Percentiles rank a stretch among this genome's conserved stretches.
These are phyloP conservation scores for Zonitis immaculata DNA, from an alignment of 2,888 invertebrate species.

Conservation along the genomic window DNA sequence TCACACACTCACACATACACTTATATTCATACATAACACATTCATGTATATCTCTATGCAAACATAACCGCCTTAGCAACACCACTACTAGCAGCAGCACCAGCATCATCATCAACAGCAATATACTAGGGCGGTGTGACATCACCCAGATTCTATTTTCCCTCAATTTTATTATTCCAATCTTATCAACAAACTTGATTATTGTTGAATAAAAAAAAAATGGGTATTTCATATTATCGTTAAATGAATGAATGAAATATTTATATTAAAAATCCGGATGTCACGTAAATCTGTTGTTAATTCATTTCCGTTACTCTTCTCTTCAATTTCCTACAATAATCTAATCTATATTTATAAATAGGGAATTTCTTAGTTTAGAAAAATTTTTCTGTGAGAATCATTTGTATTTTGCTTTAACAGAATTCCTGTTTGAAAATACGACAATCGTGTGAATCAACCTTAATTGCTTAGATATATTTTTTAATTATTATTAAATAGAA, in stretches of 20 bases:
- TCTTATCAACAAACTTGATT: not conserved
- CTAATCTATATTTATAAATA: too few relatives aligned
- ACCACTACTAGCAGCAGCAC: slow-evolving; percentile 10
- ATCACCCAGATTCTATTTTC: slow-evolving; percentile 31
- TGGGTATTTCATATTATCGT: not conserved
- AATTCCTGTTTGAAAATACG: not conserved
- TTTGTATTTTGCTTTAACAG: not conserved
- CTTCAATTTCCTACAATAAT: not conserved
- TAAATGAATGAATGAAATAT: not conserved
- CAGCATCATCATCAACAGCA: not conserved
- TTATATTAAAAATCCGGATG: not conserved
- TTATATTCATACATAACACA: not conserved
- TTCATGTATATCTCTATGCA: not conserved
- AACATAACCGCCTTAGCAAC: slow-evolving; percentile 30
- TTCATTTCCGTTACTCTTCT: not conserved
- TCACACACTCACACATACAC: slow-evolving; percentile 3
- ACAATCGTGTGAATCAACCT: not conserved
- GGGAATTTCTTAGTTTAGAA: not conserved
- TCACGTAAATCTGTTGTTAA: not conserved
- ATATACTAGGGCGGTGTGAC: slow-evolving; percentile 35
- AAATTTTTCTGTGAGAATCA: not conserved
- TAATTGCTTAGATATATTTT: not conserved
- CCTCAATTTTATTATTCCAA: too few relatives aligned
- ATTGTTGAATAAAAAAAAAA: too few relatives aligned
- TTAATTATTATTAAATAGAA: too few relatives aligned